Evolutionary conservation across 2,113 vertebrate species (phyloP).

Genomic region (Macroglossus sobrinus): DNA sequence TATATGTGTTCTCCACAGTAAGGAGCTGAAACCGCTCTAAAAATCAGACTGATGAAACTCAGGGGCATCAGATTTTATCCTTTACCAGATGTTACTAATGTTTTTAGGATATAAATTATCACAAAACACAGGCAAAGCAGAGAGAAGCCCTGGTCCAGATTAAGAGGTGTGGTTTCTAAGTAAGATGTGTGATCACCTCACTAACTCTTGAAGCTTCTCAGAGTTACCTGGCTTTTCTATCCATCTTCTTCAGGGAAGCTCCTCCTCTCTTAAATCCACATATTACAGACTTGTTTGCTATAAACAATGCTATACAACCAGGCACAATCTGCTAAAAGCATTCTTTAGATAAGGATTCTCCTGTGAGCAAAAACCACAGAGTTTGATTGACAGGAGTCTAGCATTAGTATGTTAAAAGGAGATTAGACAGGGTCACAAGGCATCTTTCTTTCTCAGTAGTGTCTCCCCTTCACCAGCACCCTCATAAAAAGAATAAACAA

Average conservation of each 20-base stretch:
- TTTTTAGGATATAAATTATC: background rate
- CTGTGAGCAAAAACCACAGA: background rate
- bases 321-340: slow-evolving; percentile 17
- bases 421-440: background rate
- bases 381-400: background rate
- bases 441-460: background rate
- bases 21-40: background rate
- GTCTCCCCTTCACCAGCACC: background rate
- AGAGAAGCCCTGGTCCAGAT: background rate
- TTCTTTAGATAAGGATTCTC: slow-evolving; percentile 10
- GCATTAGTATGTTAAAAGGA: background rate
- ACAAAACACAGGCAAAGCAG: background rate
- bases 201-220: background rate
- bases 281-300: slow-evolving; percentile 4
- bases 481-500: background rate
- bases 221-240: background rate
- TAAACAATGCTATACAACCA: background rate
- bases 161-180: background rate
- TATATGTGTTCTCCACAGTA: background rate
- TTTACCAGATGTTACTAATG: background rate
- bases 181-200: background rate
- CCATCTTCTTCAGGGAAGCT: background rate
- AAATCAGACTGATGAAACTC: background rate
- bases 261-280: background rate
- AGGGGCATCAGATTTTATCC: background rate